These are phyloP conservation scores for Portunus trituberculatus DNA, from an alignment of 1,140 invertebrate species.

Conservation along the genomic window DNA sequence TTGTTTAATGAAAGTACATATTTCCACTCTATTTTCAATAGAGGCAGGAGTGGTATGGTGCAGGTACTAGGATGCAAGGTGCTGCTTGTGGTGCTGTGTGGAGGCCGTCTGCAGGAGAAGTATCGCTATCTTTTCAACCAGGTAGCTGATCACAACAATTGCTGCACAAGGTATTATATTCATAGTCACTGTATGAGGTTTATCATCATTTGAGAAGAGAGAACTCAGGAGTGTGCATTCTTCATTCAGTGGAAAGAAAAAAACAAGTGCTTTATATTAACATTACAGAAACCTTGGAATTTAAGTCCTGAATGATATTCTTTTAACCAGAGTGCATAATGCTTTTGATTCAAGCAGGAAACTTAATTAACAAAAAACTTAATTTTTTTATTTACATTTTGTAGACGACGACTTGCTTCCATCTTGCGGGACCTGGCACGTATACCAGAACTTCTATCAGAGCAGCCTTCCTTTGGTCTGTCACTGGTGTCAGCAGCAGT, in stretches of 20 bases:
- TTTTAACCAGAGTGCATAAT: no score
- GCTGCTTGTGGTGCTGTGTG: constrained; percentile 84
- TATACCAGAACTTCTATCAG: constrained; percentile 83
- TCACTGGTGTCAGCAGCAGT: constrained; percentile 83
- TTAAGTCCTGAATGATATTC: no score
- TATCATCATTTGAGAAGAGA: no score
- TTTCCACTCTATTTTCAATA: constrained; percentile 77
- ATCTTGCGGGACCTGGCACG: constrained; percentile 83
- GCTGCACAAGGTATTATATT: constrained; percentile 58
- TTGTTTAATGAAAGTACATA: no score
- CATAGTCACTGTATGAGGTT: no score
- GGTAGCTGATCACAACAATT: constrained; percentile 84
- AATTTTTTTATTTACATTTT: constrained; percentile 79
- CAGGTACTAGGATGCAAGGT: constrained; percentile 84
- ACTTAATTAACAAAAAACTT: no score
- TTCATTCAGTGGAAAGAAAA: no score
- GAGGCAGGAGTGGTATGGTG: constrained; percentile 81
- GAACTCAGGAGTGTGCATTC: no score
- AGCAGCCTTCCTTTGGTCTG: constrained; percentile 82
- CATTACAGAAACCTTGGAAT: no score
- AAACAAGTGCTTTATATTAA: no score
- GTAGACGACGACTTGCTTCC: constrained; percentile 82
- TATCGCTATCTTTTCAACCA: constrained; percentile 85
- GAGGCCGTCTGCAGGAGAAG: constrained; percentile 84
- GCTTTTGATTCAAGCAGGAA: no score